Evolutionary conservation across 2,797 vertebrate species (phyloP).

Genomic region (Ceryle rudis): DNA sequence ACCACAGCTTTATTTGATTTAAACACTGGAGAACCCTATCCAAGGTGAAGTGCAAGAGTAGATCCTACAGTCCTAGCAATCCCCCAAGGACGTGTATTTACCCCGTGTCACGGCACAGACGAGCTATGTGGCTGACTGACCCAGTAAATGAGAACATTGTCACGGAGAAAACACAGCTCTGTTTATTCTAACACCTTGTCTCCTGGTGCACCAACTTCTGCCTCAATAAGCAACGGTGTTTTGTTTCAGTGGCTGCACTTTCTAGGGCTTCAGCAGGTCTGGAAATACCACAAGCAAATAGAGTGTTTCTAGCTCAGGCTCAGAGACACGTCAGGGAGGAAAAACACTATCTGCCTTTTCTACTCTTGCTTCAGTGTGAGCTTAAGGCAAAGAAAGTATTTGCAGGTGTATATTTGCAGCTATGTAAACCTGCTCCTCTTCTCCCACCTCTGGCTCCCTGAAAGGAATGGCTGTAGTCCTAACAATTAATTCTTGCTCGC

Average conservation of each 20-base stretch:
- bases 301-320: neutral
- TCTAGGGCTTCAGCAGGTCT: conserved; percentile 4
- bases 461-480: neutral
- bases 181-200: conserved; percentile 12
- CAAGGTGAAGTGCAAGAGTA: neutral
- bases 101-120: neutral
- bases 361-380: neutral
- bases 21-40: neutral
- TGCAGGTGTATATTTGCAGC: neutral
- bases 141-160: neutral
- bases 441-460: neutral
- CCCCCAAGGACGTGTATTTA: neutral
- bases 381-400: neutral
- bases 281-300: conserved; percentile 33
- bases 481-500: neutral
- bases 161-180: conserved; percentile 36
- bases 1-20: conserved; percentile 44
- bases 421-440: neutral
- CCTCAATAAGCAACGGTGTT: neutral
- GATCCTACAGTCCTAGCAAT: neutral
- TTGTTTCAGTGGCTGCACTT: neutral
- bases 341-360: neutral
- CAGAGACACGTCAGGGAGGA: neutral
- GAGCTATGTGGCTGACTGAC: neutral
- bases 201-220: neutral